These are phyloP conservation scores for Hermaeophaga mercurialis DNA, from an alignment of 2,888 invertebrate species.

Conservation along the genomic window DNA sequence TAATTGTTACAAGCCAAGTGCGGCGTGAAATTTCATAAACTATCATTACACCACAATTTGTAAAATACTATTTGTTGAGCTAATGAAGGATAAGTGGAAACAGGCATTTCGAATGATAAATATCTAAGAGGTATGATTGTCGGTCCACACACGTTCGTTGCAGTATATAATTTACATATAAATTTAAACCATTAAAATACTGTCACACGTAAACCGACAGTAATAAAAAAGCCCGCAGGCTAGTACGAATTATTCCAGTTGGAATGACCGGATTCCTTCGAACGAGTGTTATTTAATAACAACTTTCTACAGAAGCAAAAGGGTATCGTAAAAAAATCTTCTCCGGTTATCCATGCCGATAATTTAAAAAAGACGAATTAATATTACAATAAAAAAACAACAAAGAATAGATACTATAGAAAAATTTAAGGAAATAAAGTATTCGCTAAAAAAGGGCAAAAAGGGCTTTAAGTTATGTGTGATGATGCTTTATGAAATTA, in stretches of 20 bases:
- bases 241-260: slow-evolving; percentile 11
- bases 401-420: too few species aligned
- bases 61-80: slow-evolving; percentile 26
- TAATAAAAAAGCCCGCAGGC: slow-evolving; percentile 6
- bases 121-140: slow-evolving; percentile 15
- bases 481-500: too few species aligned
- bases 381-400: too few species aligned
- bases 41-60: slow-evolving; percentile 28
- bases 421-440: too few species aligned
- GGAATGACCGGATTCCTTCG: slow-evolving; percentile 4
- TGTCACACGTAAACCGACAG: slow-evolving; percentile 12
- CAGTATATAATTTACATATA: slow-evolving; percentile 34
- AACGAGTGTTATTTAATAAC: slow-evolving; percentile 14
- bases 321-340: background rate
- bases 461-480: too few species aligned
- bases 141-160: slow-evolving; percentile 8
- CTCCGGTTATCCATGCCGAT: background rate
- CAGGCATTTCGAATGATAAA: slow-evolving; percentile 12
- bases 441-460: too few species aligned
- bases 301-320: slow-evolving; percentile 4
- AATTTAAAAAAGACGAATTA: background rate
- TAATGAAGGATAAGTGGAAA: slow-evolving; percentile 21
- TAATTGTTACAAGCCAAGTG: slow-evolving; percentile 5
- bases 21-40: slow-evolving; percentile 16
- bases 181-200: slow-evolving; percentile 35